These are phyloP conservation scores for Rotaria magnacalcarata DNA, from an alignment of 2,888 invertebrate genomes.

Conservation along the genomic window DNA sequence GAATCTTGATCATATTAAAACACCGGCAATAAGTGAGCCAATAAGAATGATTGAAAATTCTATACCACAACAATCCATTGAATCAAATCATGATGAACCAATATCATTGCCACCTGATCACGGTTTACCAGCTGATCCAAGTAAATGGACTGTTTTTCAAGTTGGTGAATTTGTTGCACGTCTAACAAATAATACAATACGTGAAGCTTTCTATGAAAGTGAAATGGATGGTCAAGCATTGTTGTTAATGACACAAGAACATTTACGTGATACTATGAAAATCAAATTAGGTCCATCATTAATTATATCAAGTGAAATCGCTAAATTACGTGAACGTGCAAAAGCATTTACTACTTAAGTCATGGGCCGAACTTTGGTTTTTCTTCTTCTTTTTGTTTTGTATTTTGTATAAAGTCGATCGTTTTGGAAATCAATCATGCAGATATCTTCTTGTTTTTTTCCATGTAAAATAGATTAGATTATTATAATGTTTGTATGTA, in stretches of 20 bases:
- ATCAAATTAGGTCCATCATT: constrained; percentile 46
- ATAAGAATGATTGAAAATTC: background rate
- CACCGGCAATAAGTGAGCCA: background rate
- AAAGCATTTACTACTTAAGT: background rate
- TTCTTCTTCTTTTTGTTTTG: background rate
- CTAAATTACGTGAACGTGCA: constrained; percentile 36
- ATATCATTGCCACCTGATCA: background rate
- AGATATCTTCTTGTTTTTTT: background rate
- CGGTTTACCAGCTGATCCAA: constrained; percentile 14
- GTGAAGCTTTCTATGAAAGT: background rate
- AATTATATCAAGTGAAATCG: constrained; percentile 43
- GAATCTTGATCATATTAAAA: background rate
- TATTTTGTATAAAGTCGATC: background rate
- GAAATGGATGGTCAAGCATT: constrained; percentile 46
- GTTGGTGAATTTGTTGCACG: constrained; percentile 14
- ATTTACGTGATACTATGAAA: constrained; percentile 41
- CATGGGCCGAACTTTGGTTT: background rate
- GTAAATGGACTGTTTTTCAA: constrained; percentile 11
- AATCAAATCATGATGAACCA: background rate
- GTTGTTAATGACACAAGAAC: constrained; percentile 40
- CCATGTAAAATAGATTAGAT: background rate
- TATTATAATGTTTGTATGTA: background rate
- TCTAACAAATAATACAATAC: constrained; percentile 1
- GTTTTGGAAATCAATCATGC: background rate
- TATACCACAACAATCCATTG: background rate